phyloP scores from a whole-genome alignment of 2,888 invertebrate species.

The Lagria hirta region DNA sequence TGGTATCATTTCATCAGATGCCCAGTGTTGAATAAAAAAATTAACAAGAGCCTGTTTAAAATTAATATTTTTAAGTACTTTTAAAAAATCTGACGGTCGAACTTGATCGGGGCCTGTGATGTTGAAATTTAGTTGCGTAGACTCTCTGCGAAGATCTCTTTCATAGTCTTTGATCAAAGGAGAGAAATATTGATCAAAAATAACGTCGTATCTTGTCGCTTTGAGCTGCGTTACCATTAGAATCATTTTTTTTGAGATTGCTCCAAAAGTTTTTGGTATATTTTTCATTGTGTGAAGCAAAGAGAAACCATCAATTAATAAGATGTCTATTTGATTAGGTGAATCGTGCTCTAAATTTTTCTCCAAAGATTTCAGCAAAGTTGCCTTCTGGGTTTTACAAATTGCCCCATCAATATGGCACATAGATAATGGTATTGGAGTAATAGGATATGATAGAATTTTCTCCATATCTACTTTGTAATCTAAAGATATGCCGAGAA shows the following conservation, averaged over 20 bases:
- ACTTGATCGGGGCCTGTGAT: conserved; percentile 38
- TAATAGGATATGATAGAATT: conserved; percentile 39
- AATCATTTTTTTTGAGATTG: conserved; percentile 38
- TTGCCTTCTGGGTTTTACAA: conserved; percentile 37
- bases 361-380: conserved; percentile 31
- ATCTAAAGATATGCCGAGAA: no score
- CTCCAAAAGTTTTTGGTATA: conserved; percentile 39
- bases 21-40: conserved; percentile 39
- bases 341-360: conserved; percentile 17
- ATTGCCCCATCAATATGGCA: conserved; percentile 31
- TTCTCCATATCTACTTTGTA: conserved; percentile 27
- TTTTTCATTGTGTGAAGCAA: conserved; percentile 38
- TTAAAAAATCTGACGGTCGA: conserved; percentile 32
- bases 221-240: conserved; percentile 23
- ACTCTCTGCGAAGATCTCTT: conserved; percentile 29
- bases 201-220: conserved; percentile 29
- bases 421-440: conserved; percentile 39
- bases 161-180: conserved; percentile 33
- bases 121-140: conserved; percentile 31
- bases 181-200: conserved; percentile 32
- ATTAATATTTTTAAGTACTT: conserved; percentile 33
- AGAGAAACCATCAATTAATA: conserved; percentile 44
- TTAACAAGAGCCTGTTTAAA: conserved; percentile 38
- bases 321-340: conserved; percentile 31
- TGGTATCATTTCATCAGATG: conserved; percentile 36